These are phyloP conservation scores for Chorisops tibialis DNA, from an alignment of 2,888 invertebrate species.

Conservation along the genomic window DNA sequence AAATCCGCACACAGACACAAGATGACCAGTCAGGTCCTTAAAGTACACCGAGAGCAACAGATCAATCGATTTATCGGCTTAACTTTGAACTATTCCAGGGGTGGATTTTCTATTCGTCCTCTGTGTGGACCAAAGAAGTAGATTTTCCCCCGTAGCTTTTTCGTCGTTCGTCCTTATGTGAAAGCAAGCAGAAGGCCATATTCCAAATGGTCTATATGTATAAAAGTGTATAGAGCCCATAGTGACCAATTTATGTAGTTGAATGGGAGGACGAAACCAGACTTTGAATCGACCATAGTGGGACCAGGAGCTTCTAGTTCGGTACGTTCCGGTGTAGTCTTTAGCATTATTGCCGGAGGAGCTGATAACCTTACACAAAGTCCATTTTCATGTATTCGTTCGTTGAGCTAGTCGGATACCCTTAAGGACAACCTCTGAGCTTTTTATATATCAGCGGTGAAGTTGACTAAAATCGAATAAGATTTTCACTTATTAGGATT, in stretches of 20 bases:
- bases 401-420: slow-evolving; percentile 4
- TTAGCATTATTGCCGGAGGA: background rate
- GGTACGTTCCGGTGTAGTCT: too few relatives aligned
- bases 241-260: slow-evolving; percentile 11
- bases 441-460: background rate
- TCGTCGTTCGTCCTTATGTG: background rate
- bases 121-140: background rate
- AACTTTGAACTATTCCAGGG: slow-evolving; percentile 19
- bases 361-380: slow-evolving; percentile 1
- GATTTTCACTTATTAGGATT: background rate
- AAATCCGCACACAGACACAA: slow-evolving; percentile 1
- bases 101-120: background rate
- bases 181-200: background rate
- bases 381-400: slow-evolving; percentile 10
- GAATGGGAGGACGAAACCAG: too few relatives aligned
- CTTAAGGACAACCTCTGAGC: slow-evolving; percentile 11
- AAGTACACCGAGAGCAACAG: slow-evolving; percentile 25
- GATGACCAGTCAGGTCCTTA: background rate
- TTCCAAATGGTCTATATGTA: background rate
- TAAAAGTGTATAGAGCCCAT: background rate
- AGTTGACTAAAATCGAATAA: background rate
- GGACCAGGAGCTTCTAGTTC: background rate
- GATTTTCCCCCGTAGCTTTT: background rate
- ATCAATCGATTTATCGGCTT: slow-evolving; percentile 32
- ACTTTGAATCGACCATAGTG: background rate